These are phyloP conservation scores for Bolinopsis microptera DNA, from an alignment of 37 sponge, comb jelly and placozoan species.

Conservation along the genomic window DNA sequence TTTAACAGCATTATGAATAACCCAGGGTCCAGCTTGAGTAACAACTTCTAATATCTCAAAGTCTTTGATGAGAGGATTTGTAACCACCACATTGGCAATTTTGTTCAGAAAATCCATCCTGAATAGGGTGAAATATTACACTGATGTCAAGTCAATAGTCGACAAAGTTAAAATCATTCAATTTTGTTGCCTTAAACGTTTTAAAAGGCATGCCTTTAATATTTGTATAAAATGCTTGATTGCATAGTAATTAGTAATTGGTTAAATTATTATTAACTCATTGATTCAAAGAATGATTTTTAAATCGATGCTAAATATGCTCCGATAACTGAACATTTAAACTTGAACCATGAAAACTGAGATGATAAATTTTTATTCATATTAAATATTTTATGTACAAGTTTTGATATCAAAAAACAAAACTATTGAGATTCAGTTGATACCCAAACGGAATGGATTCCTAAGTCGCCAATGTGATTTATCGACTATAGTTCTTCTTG, in stretches of 20 bases:
- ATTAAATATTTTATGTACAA: not conserved
- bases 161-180: not conserved
- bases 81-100: conserved; percentile 43
- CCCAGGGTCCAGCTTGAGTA: conserved; percentile 57
- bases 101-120: conserved; percentile 62
- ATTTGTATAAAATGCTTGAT: too few relatives aligned
- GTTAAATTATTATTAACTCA: too few relatives aligned
- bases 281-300: too few relatives aligned
- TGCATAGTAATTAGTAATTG: too few relatives aligned
- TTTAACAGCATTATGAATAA: conserved; percentile 53
- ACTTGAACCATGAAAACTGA: too few relatives aligned
- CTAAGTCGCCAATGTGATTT: conserved; percentile 2
- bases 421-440: not conserved
- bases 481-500: conserved; percentile 22
- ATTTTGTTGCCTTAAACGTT: not conserved
- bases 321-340: too few relatives aligned
- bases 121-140: not conserved
- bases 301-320: too few relatives aligned
- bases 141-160: not conserved
- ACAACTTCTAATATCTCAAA: conserved; percentile 27
- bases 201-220: too few relatives aligned
- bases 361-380: not conserved
- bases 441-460: conserved; percentile 18
- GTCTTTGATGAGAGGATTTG: conserved; percentile 34
- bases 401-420: not conserved